Evolutionary conservation across 2,797 vertebrate genomes (phyloP).

Genomic region (Hypotaenidia philippensis): DNA sequence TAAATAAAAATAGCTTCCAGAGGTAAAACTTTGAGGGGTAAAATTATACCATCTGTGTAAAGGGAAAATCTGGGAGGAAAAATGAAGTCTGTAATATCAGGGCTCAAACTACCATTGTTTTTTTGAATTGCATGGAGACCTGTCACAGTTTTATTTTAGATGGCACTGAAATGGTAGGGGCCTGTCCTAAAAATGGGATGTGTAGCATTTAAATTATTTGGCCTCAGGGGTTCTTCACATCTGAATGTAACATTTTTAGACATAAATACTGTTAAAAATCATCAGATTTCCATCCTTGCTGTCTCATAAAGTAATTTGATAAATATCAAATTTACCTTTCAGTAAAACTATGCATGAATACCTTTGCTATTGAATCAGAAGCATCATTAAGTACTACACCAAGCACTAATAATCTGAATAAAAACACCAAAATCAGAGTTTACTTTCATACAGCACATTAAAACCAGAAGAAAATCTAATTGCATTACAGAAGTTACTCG

Average conservation of each 20-base stretch:
- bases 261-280: conserved; percentile 9
- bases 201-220: conserved; percentile 58
- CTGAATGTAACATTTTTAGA: conserved; percentile 34
- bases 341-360: background rate
- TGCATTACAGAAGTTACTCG: background rate
- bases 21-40: conserved; percentile 57
- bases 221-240: background rate
- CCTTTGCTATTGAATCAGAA: background rate
- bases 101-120: conserved; percentile 34
- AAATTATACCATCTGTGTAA: conserved; percentile 62
- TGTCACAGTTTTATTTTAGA: conserved; percentile 59
- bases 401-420: background rate
- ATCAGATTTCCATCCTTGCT: background rate
- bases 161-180: conserved; percentile 42
- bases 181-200: conserved; percentile 58
- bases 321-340: background rate
- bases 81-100: conserved; percentile 32
- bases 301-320: background rate
- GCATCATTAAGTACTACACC: background rate
- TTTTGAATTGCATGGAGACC: conserved; percentile 44
- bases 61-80: conserved; percentile 20
- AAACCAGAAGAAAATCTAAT: conserved; percentile 9
- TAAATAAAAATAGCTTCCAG: conserved; percentile 68
- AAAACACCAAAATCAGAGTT: background rate
- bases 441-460: background rate